These are phyloP conservation scores for Tokudaia muenninki DNA, from an alignment of 2,797 vertebrate species.

Conservation along the genomic window DNA sequence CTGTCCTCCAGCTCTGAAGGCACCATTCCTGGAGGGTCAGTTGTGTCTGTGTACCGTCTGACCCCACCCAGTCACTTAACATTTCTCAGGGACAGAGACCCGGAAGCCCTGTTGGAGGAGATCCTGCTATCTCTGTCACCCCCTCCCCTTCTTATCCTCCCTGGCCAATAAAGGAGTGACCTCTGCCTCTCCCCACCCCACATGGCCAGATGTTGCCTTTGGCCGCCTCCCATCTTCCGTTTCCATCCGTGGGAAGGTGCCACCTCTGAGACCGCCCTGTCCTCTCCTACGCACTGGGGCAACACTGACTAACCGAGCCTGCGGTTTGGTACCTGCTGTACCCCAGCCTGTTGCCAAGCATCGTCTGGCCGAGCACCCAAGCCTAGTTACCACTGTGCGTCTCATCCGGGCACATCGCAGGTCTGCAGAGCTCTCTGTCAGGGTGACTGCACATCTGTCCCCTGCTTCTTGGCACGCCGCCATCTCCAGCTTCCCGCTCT, in stretches of 20 bases:
- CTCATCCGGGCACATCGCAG: conserved; percentile 79
- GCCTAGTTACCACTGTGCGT: conserved; percentile 89
- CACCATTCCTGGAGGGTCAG: not conserved
- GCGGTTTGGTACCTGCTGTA: not conserved
- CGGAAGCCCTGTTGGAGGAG: not conserved
- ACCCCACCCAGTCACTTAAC: not conserved
- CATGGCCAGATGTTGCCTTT: not conserved
- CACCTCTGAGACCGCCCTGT: not conserved
- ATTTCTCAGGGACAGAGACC: not conserved
- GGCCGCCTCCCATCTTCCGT: not conserved
- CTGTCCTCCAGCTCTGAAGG: not conserved
- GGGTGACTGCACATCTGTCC: conserved; percentile 88
- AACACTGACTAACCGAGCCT: not conserved
- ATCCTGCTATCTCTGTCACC: not conserved
- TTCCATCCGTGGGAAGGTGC: not conserved
- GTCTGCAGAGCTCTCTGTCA: conserved; percentile 86
- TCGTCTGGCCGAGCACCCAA: not conserved
- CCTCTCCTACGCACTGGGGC: not conserved
- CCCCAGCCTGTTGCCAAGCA: not conserved
- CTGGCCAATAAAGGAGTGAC: no score
- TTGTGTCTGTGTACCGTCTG: not conserved
- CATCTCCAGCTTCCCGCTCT: conserved; percentile 6
- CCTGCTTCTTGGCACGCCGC: conserved; percentile 67
- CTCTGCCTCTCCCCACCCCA: not conserved
- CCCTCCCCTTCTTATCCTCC: not conserved